phyloP scores from a whole-genome alignment of 2,797 vertebrate species.

The Amazonetta brasiliensis region DNA sequence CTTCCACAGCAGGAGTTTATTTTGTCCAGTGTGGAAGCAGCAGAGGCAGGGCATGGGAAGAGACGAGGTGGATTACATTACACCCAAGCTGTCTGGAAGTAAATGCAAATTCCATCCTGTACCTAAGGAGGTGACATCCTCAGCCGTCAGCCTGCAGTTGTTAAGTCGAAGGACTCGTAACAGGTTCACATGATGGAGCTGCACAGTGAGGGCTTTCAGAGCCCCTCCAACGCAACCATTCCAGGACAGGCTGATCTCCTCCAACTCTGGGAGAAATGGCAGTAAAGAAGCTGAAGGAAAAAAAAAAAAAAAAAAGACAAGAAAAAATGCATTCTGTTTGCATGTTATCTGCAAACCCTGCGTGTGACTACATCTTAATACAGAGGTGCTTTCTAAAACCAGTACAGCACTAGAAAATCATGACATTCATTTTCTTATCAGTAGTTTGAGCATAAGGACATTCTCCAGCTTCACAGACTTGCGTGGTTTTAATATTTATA shows the following conservation, averaged over 20 bases:
- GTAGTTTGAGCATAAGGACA: neutral
- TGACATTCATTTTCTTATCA: neutral
- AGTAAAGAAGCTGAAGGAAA: constrained; percentile 63
- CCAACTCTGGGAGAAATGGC: constrained; percentile 82
- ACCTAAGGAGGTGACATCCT: constrained; percentile 86
- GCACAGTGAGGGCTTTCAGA: constrained; percentile 80
- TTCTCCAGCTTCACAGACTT: neutral
- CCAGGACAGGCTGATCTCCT: constrained; percentile 91
- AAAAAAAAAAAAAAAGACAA: no score
- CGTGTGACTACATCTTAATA: neutral
- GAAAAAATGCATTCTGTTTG: neutral
- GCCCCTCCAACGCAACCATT: constrained; percentile 86
- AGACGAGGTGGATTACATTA: constrained; percentile 7
- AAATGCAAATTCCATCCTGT: constrained; percentile 14
- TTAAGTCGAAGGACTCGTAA: constrained; percentile 84
- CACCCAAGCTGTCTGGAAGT: constrained; percentile 2
- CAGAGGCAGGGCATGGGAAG: neutral
- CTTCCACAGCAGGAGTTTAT: neutral
- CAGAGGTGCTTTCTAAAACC: neutral
- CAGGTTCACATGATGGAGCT: constrained; percentile 80
- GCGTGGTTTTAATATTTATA: neutral
- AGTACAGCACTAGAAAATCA: neutral
- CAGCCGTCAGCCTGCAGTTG: constrained; percentile 84
- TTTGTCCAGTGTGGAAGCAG: neutral
- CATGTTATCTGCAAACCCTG: neutral